phyloP scores from a whole-genome alignment of 2,888 invertebrate species.

The Hydraecia micacea region DNA sequence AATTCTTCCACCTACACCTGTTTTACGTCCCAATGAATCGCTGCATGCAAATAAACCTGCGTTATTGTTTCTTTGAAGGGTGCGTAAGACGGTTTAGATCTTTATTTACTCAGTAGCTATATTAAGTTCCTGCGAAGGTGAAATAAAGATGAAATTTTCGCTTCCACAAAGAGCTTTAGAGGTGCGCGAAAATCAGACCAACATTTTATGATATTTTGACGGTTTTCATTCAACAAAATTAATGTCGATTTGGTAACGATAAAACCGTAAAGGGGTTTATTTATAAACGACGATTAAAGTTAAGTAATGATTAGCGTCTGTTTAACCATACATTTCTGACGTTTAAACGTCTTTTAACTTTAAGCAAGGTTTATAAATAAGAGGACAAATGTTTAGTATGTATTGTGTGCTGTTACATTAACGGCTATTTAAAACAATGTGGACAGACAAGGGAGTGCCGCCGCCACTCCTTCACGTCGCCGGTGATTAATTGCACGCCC shows the following conservation, averaged over 20 bases:
- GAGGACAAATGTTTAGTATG: slow-evolving; percentile 34
- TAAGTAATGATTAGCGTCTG: background rate
- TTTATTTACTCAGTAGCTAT: slow-evolving; percentile 70
- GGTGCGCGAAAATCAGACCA: slow-evolving; percentile 11
- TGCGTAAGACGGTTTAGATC: slow-evolving; percentile 71
- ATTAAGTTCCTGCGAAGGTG: slow-evolving; percentile 58
- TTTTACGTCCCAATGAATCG: slow-evolving; percentile 85
- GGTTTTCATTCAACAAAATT: background rate
- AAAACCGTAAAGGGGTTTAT: slow-evolving; percentile 11
- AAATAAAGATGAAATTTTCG: slow-evolving; percentile 58
- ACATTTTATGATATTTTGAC: slow-evolving; percentile 8
- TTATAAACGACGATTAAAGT: background rate
- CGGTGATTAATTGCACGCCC: slow-evolving; percentile 86
- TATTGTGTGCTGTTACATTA: slow-evolving; percentile 45
- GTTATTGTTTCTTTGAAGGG: slow-evolving; percentile 82
- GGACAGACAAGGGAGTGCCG: slow-evolving; percentile 74
- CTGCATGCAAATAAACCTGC: slow-evolving; percentile 82
- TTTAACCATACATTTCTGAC: background rate
- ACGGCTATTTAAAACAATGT: slow-evolving; percentile 67
- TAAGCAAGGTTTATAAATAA: background rate
- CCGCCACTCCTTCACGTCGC: slow-evolving; percentile 75
- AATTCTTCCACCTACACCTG: slow-evolving; percentile 83
- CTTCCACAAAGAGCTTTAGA: slow-evolving; percentile 30
- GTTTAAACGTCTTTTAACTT: background rate
- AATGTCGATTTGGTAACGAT: background rate